Percentiles rank a stretch among this genome's conserved stretches.
These are phyloP conservation scores for Norana najaformis DNA, from an alignment of 2,888 invertebrate genomes.

Conservation along the genomic window DNA sequence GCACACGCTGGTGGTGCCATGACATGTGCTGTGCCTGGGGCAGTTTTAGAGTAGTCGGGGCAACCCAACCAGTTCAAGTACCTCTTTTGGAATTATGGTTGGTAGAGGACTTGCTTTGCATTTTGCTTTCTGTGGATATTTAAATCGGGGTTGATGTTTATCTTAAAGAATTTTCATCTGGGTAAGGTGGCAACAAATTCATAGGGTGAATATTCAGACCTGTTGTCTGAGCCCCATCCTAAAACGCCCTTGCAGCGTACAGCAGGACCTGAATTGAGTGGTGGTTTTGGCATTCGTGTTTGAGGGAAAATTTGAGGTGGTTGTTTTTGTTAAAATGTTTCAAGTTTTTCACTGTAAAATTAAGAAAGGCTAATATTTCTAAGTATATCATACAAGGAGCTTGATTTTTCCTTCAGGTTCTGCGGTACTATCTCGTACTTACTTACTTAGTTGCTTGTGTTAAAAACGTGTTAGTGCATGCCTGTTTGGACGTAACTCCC, in stretches of 20 bases:
- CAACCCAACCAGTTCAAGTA: not conserved
- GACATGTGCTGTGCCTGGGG: too few relatives aligned
- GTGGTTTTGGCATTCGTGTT: not conserved
- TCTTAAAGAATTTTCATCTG: not conserved
- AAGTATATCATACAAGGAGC: not conserved
- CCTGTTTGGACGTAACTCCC: conserved; percentile 2
- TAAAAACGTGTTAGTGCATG: conserved; percentile 10
- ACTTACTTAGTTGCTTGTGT: conserved; percentile 13
- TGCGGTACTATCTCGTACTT: not conserved
- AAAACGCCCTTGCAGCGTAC: not conserved
- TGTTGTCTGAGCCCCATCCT: not conserved
- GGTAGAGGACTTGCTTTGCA: not conserved
- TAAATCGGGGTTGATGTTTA: not conserved
- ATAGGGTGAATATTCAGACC: not conserved
- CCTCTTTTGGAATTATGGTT: not conserved
- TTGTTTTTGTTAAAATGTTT: not conserved
- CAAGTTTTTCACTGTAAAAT: not conserved
- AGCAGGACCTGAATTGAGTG: not conserved
- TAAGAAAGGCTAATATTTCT: too few relatives aligned
- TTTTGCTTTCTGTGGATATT: not conserved
- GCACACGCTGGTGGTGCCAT: not conserved
- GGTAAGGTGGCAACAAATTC: not conserved
- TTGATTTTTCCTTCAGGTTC: conserved; percentile 13
- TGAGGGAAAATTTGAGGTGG: not conserved
- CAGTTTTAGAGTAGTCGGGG: too few relatives aligned